Evolutionary conservation across 2,113 vertebrate genomes (phyloP).

Genomic region (Bombycilla garrulus): DNA sequence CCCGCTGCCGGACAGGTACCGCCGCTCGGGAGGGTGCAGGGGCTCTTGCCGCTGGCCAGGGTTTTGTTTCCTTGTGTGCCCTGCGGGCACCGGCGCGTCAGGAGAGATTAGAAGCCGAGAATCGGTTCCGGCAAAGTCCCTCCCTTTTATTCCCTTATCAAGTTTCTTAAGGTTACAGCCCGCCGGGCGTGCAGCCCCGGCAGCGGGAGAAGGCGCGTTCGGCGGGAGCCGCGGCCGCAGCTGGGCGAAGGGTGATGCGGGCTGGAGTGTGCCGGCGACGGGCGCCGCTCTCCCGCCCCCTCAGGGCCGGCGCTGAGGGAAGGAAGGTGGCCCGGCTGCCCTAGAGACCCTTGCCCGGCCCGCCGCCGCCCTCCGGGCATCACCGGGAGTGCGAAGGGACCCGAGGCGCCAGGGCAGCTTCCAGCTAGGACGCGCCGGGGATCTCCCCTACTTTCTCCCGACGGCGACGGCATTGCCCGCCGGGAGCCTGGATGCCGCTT

Average conservation of each 20-base stretch:
- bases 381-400: rapidly evolving
- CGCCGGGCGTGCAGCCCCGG: background rate
- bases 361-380: background rate
- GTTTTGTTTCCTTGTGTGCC: background rate
- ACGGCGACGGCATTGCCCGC: background rate
- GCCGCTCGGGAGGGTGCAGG: background rate
- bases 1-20: background rate
- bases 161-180: conserved; percentile 42
- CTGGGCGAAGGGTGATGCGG: background rate
- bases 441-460: background rate
- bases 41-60: background rate
- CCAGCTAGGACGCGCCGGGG: background rate
- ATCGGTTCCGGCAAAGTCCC: background rate
- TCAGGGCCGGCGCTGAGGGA: background rate
- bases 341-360: background rate
- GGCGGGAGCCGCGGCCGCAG: background rate
- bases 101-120: background rate
- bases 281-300: background rate
- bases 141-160: conserved; percentile 18
- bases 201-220: background rate
- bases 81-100: background rate
- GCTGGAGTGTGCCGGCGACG: no score
- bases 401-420: background rate
- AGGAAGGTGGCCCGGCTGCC: background rate
- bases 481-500: background rate